A percentile compares a stretch with the other conserved stretches of the same genome.
Conservation (phyloP, 2,888 invertebrate species). For the Xanthia togata region DNA sequence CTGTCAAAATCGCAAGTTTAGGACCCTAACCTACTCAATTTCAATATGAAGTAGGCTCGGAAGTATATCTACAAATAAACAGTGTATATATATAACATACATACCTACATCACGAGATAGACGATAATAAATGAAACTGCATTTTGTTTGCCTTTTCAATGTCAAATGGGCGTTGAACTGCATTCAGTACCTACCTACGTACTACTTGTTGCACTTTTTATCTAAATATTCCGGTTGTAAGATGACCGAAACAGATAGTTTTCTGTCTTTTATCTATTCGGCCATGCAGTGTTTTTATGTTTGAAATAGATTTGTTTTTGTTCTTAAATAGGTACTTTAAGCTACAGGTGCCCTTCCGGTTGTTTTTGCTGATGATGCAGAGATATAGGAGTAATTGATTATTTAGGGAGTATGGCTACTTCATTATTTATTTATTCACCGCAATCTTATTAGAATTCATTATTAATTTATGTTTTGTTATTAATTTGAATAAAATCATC, state of each 20-base stretch:
- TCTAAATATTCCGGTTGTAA: slow-evolving; percentile 63
- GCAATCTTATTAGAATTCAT: background rate
- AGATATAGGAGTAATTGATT: background rate
- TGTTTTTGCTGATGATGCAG: slow-evolving; percentile 12
- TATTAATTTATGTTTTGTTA: background rate
- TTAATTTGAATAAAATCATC: background rate
- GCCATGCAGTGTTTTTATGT: slow-evolving; percentile 20
- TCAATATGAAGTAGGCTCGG: slow-evolving; percentile 28
- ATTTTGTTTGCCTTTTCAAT: slow-evolving; percentile 72
- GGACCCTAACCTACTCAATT: background rate
- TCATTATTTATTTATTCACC: background rate
- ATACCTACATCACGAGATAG: slow-evolving; percentile 47
- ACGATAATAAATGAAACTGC: slow-evolving; percentile 55
- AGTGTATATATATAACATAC: slow-evolving; percentile 16
- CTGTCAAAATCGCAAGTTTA: background rate
- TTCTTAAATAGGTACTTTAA: background rate
- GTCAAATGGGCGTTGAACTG: slow-evolving; percentile 76
- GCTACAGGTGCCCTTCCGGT: slow-evolving; percentile 29
- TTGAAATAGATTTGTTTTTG: slow-evolving; percentile 17
- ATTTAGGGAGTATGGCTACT: background rate
- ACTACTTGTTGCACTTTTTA: slow-evolving; percentile 72
- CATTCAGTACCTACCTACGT: slow-evolving; percentile 47
- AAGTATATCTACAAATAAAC: slow-evolving; percentile 45
- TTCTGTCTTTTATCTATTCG: slow-evolving; percentile 23
- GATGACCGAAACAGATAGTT: slow-evolving; percentile 37